These are phyloP conservation scores for Dolichopus griseipennis DNA, from an alignment of 2,888 invertebrate genomes.

Conservation along the genomic window DNA sequence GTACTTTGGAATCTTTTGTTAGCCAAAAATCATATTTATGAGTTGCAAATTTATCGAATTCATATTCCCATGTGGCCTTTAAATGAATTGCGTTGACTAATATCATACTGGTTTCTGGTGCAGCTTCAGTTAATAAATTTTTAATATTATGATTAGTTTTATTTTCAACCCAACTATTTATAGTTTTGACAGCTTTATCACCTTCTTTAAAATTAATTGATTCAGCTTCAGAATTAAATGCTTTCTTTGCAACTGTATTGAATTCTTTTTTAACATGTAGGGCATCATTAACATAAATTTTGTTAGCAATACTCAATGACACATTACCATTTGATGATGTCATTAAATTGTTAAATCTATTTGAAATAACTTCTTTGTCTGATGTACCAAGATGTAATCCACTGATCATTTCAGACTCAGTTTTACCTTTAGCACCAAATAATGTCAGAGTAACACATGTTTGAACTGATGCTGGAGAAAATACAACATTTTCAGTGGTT, in stretches of 20 bases:
- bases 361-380: slow-evolving; percentile 27
- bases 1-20: slow-evolving; percentile 40
- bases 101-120: slow-evolving; percentile 54
- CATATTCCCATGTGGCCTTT: slow-evolving; percentile 65
- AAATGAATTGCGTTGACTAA: slow-evolving; percentile 81
- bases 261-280: slow-evolving; percentile 49
- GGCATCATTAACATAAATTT: slow-evolving; percentile 55
- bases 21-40: slow-evolving; percentile 55
- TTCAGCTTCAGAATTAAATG: slow-evolving; percentile 57
- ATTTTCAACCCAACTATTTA: slow-evolving; percentile 73
- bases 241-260: slow-evolving; percentile 49
- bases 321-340: slow-evolving; percentile 21
- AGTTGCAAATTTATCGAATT: slow-evolving; percentile 56
- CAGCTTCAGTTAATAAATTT: slow-evolving; percentile 58
- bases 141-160: slow-evolving; percentile 76
- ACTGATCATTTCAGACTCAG: slow-evolving; percentile 30
- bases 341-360: slow-evolving; percentile 30
- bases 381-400: slow-evolving; percentile 25
- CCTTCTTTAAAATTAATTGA: slow-evolving; percentile 53
- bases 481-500: slow-evolving; percentile 28
- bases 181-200: slow-evolving; percentile 46
- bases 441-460: slow-evolving; percentile 60
- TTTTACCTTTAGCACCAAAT: slow-evolving; percentile 56
- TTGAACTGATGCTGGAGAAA: slow-evolving; percentile 52
- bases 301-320: slow-evolving; percentile 56